These are phyloP conservation scores for Mythimna ferrago DNA, from an alignment of 2,888 invertebrate species.

Conservation along the genomic window DNA sequence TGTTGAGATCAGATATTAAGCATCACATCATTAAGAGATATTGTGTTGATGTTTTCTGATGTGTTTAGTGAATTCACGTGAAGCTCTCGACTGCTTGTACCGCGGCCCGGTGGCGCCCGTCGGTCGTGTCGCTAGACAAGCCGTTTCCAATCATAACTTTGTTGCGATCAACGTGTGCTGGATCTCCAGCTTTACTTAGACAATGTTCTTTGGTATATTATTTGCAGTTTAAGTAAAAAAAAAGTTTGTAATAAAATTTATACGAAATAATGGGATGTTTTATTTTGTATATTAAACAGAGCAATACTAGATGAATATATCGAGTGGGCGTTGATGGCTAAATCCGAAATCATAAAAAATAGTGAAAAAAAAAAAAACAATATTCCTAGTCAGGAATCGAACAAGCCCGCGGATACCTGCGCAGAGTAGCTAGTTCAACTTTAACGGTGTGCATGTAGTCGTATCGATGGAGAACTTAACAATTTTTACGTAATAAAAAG, in stretches of 20 bases:
- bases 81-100: conserved; percentile 34
- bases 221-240: conserved; percentile 88
- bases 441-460: no score
- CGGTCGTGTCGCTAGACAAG: conserved; percentile 68
- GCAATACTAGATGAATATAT: background rate
- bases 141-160: conserved; percentile 77
- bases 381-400: no score
- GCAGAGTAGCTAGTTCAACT: no score
- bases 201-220: conserved; percentile 86
- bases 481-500: no score
- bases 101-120: conserved; percentile 45
- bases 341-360: no score
- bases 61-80: conserved; percentile 48
- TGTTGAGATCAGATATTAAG: conserved; percentile 33
- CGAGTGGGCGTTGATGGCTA: no score
- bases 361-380: no score
- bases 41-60: conserved; percentile 37
- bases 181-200: conserved; percentile 81
- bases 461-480: no score
- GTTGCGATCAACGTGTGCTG: conserved; percentile 81
- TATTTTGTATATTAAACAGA: conserved; percentile 54
- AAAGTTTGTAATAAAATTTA: conserved; percentile 90
- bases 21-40: conserved; percentile 39
- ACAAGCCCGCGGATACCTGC: no score
- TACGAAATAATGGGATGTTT: conserved; percentile 81